Base-by-base conservation (phyloP, 1,140 invertebrate genomes). In the Trachymyrmex cornetzi region DNA sequence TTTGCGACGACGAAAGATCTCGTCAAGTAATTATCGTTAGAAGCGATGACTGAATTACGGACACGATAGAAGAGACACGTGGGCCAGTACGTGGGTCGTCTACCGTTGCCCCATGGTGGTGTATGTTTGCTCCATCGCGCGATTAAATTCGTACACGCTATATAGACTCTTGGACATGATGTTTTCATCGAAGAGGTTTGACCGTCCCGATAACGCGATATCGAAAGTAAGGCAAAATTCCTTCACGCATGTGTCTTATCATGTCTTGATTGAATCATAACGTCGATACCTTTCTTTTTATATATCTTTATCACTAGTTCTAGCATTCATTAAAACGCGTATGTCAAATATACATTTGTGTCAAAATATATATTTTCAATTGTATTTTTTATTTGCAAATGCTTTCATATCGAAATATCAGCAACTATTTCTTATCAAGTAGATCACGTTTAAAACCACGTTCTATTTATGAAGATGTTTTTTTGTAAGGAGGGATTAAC, bases 1-100 rank as follows among this genome's bases (percentile, higher is more conserved):
- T 90, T 89, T 27, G 63, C 34, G 24, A 61, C 38, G 22, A 12
- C 22, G 30, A 67, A 55, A 79, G 63, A 85, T 63, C 34, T 69
- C 44, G 55, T 90, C 80, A 77, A 87, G 63, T 90, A 88, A 90
- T 90, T 90, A 90, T 87, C 81, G 75, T 81, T 90, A 84, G 77
- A 88, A 22, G 63, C 55, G 59, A 89, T 81, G 77, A 63, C 14
- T 72, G 79, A 84, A 90, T 89, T 89, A 87, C 86, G 53, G 75
- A 64, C 63, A 53, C 59, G 77, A 88, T 72, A 74, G 87, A 86
- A 86, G 55, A 90, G 64, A 75, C 81, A 90, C 89, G 86, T 90
- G 77, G 89, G 89, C 77, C 63, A 72, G 77, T 50, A 82, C 77
- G 89, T 88, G 86, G 89, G 88, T 30, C 85, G 89, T 30, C 0